phyloP scores from a whole-genome alignment of 2,113 vertebrate genomes.

The Catharus minimus region DNA sequence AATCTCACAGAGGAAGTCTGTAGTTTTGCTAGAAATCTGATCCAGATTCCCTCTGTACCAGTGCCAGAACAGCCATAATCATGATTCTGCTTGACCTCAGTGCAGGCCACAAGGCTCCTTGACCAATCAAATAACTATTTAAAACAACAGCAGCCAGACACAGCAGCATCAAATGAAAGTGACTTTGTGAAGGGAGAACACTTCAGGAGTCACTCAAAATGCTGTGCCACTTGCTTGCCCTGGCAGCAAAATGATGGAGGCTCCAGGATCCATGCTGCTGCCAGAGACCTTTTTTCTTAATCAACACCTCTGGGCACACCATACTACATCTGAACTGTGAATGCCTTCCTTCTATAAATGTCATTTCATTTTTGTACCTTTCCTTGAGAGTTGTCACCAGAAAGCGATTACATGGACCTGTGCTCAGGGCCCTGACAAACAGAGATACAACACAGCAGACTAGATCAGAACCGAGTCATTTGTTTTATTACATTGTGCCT shows the following conservation, averaged over 20 bases:
- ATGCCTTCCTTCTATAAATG: background rate
- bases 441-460: fast-evolving
- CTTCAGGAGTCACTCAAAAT: background rate
- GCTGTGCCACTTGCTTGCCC: fast-evolving
- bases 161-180: background rate
- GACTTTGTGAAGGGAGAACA: background rate
- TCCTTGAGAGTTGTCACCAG: background rate
- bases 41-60: background rate
- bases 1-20: background rate
- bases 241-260: background rate
- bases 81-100: background rate
- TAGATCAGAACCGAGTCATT: fast-evolving
- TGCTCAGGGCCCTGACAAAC: background rate
- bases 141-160: background rate
- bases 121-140: background rate
- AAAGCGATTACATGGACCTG: background rate
- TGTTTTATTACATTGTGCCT: background rate
- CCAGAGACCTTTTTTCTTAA: background rate
- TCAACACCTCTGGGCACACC: background rate
- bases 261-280: background rate
- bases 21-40: background rate
- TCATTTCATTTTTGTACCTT: background rate
- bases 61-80: background rate
- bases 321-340: background rate
- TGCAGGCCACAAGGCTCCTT: background rate